Evolutionary conservation across 2,888 invertebrate species (phyloP).

Genomic region (Oscheius sp.): DNA sequence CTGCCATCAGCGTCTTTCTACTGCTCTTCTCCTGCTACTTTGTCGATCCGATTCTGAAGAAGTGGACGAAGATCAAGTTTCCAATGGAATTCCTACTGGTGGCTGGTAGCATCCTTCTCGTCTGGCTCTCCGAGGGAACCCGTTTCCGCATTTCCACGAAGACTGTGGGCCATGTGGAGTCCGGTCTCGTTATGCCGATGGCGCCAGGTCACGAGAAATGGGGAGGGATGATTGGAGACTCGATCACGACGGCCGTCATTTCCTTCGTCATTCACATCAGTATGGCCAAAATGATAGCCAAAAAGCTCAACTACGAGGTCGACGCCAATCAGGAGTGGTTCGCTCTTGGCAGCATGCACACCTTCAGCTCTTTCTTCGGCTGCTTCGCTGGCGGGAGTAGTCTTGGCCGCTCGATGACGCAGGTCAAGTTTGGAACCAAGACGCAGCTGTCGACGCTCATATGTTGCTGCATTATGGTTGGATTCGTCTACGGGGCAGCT

Average conservation of each 20-base stretch:
- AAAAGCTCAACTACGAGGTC: conserved; percentile 74
- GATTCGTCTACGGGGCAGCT: conserved; percentile 55
- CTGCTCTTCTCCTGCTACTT: conserved; percentile 59
- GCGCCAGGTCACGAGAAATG: conserved; percentile 40
- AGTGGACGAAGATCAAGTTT: conserved; percentile 55
- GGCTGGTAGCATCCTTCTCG: conserved; percentile 44
- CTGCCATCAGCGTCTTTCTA: conserved; percentile 39
- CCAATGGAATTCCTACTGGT: conserved; percentile 67
- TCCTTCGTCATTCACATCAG: conserved; percentile 64
- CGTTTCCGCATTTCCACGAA: conserved; percentile 43
- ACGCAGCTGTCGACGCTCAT: conserved; percentile 61
- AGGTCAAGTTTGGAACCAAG: conserved; percentile 68
- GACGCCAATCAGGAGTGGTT: conserved; percentile 75
- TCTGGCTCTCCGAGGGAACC: conserved; percentile 46
- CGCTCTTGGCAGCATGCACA: conserved; percentile 75
- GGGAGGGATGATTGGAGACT: conserved; percentile 42
- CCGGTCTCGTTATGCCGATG: conserved; percentile 42
- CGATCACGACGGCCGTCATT: conserved; percentile 63
- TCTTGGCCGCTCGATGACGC: conserved; percentile 70
- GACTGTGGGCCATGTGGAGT: conserved; percentile 47
- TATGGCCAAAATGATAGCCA: conserved; percentile 74
- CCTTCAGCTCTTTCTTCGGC: conserved; percentile 74
- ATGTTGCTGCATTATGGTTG: conserved; percentile 48
- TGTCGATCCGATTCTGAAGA: conserved; percentile 61
- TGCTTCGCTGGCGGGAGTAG: conserved; percentile 75